Conservation (phyloP, 1,140 invertebrate species). For the Drosophila sechellia region DNA sequence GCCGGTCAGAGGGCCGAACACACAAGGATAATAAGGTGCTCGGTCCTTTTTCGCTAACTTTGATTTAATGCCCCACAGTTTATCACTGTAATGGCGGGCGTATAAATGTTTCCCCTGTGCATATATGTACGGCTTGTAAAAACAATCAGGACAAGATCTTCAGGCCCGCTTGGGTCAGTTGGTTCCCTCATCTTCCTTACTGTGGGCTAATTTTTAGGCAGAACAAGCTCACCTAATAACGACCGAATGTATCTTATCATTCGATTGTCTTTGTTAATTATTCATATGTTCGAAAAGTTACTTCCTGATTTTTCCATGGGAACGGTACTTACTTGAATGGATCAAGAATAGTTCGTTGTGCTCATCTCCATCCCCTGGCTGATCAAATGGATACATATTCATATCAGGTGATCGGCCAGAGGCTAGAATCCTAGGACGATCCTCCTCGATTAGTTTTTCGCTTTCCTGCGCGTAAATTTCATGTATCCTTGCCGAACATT, state of each 20-base stretch:
- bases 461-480: slow-evolving; percentile 78
- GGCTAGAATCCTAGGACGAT: slow-evolving; percentile 79
- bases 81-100: slow-evolving; percentile 79
- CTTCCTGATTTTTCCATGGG: too few species aligned
- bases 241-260: slow-evolving; percentile 63
- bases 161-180: slow-evolving; percentile 33
- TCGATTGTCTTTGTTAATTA: slow-evolving; percentile 43
- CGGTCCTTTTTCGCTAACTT: slow-evolving; percentile 72
- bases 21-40: slow-evolving; percentile 69
- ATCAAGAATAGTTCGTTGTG: slow-evolving; percentile 76
- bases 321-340: slow-evolving; percentile 67
- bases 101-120: slow-evolving; percentile 70
- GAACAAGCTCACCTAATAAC: slow-evolving; percentile 46
- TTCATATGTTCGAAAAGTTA: too few species aligned
- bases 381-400: slow-evolving; percentile 81
- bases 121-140: slow-evolving; percentile 74
- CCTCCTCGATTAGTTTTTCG: slow-evolving; percentile 82
- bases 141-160: slow-evolving; percentile 73
- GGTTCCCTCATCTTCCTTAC: slow-evolving; percentile 34
- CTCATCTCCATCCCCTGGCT: slow-evolving; percentile 63
- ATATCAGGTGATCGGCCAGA: slow-evolving; percentile 81
- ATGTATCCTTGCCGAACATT: slow-evolving; percentile 80
- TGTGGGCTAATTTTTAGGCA: slow-evolving; percentile 68
- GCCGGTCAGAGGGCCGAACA: slow-evolving; percentile 13
- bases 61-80: slow-evolving; percentile 80